Percentiles rank a stretch among this genome's conserved stretches.
Conservation (phyloP, 2,797 vertebrate species). For the Scolopax bukidnonensis region DNA sequence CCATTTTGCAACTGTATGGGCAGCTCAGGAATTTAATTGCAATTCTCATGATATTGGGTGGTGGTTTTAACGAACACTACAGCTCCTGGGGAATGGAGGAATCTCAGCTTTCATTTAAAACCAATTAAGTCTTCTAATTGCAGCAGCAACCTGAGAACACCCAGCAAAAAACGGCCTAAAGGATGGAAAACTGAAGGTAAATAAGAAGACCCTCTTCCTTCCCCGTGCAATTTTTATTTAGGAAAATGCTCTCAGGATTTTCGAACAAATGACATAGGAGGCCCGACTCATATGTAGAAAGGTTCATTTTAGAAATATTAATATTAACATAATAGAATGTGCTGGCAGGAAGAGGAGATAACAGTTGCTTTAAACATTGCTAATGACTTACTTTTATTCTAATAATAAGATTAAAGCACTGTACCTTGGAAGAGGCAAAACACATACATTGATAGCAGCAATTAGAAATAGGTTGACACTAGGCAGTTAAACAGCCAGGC, state of each 20-base stretch:
- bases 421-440: neutral
- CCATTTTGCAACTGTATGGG: neutral
- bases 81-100: neutral
- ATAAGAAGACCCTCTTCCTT: neutral
- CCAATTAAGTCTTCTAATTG: conserved; percentile 43
- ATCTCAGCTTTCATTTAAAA: neutral
- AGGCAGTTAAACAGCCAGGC: neutral
- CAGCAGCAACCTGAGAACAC: neutral
- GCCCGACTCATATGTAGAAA: neutral
- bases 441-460: neutral
- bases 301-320: neutral
- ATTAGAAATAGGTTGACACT: neutral
- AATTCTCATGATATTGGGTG: neutral
- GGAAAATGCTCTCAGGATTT: conserved; percentile 13
- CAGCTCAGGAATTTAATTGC: neutral
- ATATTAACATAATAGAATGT: neutral
- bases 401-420: neutral
- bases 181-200: conserved; percentile 36
- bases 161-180: neutral
- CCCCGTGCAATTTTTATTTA: neutral
- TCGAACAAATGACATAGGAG: neutral
- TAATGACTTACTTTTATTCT: neutral
- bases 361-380: neutral
- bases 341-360: neutral
- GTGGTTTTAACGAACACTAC: conserved; percentile 14